A percentile compares a stretch with the other conserved stretches of the same genome.
Conservation (phyloP, 2,888 invertebrate genomes). For the Mythimna loreyi region DNA sequence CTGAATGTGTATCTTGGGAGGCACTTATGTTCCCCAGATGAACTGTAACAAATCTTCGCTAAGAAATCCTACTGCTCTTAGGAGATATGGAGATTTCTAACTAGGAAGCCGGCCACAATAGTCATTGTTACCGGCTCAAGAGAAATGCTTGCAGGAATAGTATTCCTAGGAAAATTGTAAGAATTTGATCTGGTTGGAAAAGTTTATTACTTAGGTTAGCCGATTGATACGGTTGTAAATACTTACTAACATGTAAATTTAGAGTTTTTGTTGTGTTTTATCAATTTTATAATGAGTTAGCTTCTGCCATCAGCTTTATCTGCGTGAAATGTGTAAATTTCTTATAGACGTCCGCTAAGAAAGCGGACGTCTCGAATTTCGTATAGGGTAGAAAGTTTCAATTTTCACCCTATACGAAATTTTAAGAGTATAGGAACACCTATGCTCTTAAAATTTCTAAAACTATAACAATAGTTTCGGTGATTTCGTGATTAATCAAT, state of each 20-base stretch:
- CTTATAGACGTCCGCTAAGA: too few species aligned
- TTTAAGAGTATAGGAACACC: too few species aligned
- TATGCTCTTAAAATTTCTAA: too few species aligned
- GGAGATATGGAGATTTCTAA: slow-evolving; percentile 43
- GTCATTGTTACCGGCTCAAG: slow-evolving; percentile 18
- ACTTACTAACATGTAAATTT: neutral
- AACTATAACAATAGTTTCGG: too few species aligned
- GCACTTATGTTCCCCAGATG: slow-evolving; percentile 56
- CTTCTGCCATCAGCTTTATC: too few species aligned
- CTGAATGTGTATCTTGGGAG: slow-evolving; percentile 57
- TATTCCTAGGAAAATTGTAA: slow-evolving; percentile 19
- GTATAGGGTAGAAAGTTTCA: too few species aligned
- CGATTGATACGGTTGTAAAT: neutral
- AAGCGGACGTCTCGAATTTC: too few species aligned
- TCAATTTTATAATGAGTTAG: too few species aligned
- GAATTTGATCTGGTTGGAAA: slow-evolving; percentile 6
- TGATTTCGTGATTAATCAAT: too few species aligned
- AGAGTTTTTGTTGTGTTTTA: neutral
- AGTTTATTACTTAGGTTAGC: neutral
- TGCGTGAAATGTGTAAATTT: too few species aligned
- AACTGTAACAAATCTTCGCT: slow-evolving; percentile 58
- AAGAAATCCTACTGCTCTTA: slow-evolving; percentile 45
- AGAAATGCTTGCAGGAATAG: slow-evolving; percentile 8
- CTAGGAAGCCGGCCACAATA: slow-evolving; percentile 21
- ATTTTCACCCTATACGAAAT: too few species aligned